Conservation (phyloP, 2,797 vertebrate genomes). For the Sebastes taczanowskii region DNA sequence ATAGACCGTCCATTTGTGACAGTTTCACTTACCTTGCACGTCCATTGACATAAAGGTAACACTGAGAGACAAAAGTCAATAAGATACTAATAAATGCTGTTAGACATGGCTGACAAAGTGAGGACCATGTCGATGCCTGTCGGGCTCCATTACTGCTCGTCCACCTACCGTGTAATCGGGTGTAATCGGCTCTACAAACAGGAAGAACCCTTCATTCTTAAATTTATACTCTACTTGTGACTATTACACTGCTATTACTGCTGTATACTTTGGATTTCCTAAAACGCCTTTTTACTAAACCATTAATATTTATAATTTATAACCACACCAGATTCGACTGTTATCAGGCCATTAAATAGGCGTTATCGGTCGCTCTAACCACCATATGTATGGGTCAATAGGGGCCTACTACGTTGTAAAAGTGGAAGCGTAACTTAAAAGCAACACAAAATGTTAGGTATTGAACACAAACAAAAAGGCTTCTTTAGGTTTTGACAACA, state of each 20-base stretch:
- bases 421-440: too few relatives aligned
- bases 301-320: neutral
- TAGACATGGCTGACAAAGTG: slow-evolving; percentile 68
- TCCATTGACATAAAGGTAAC: slow-evolving; percentile 60
- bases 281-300: neutral
- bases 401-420: too few relatives aligned
- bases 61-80: slow-evolving; percentile 75
- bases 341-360: too few relatives aligned
- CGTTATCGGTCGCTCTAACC: too few relatives aligned
- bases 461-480: too few relatives aligned
- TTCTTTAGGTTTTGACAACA: too few relatives aligned
- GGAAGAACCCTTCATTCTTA: slow-evolving; percentile 10
- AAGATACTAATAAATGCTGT: slow-evolving; percentile 66
- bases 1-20: slow-evolving; percentile 53
- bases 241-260: neutral
- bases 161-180: slow-evolving; percentile 37
- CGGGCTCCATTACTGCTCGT: slow-evolving; percentile 38
- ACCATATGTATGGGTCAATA: too few relatives aligned
- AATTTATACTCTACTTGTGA: slow-evolving; percentile 6
- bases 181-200: slow-evolving; percentile 27
- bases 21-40: slow-evolving; percentile 72
- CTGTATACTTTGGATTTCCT: neutral
- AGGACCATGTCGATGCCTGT: slow-evolving; percentile 53
- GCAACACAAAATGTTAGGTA: too few relatives aligned
- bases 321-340: too few relatives aligned